Evolutionary conservation across 2,113 vertebrate species (phyloP), one percentile per base, ranked within the genome.

Genomic region (Globicephala melas): DNA sequence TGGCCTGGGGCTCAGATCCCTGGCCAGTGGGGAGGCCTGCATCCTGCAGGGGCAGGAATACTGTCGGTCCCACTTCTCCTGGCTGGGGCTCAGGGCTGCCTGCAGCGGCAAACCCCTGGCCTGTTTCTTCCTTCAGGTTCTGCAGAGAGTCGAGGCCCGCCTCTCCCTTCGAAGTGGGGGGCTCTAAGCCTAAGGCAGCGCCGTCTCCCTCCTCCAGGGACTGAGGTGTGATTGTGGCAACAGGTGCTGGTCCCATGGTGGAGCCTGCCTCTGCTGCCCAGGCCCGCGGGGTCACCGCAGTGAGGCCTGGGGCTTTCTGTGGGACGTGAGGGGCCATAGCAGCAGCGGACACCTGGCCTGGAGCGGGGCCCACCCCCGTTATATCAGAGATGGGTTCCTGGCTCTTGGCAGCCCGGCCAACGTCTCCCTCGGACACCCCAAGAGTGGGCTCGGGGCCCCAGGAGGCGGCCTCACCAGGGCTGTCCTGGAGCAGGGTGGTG

Each of bases 401-500:
- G 62, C 47, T 77, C 18, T 71, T 26, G 12, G 38, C 6, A 31
- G 73, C 31, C 9, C 0, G 6, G 73, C 26, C 11, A 10, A 23
- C 9, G 23, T 83, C 62, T 63, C 2, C 80, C 55, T 63, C 12
- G 8, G 44, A 36, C 31, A 8, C 20, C 25, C 13, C 76, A 17
- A 71, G 67, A 68, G n/a, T 36, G 55, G 50, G 76, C 82, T 15
- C 95, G 14, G 76, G 79, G 58, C 71, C 80, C 44, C 33, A 62
- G 60, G 17, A 60, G 9, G 13, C 3, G 2, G 67, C 38, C 50
- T 6, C 60, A 0, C 20, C 76, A 8, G 58, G 8, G 73, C 74
- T 15, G 95, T 97, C 91, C 91, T 58, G 95, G 94, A 21, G 98
- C 60, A 1, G 80, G 62, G 60, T 80, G 90, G 1, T 76, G 33